Evolutionary conservation across 2,888 invertebrate species (phyloP).

Genomic region (Morpho achilles): DNA sequence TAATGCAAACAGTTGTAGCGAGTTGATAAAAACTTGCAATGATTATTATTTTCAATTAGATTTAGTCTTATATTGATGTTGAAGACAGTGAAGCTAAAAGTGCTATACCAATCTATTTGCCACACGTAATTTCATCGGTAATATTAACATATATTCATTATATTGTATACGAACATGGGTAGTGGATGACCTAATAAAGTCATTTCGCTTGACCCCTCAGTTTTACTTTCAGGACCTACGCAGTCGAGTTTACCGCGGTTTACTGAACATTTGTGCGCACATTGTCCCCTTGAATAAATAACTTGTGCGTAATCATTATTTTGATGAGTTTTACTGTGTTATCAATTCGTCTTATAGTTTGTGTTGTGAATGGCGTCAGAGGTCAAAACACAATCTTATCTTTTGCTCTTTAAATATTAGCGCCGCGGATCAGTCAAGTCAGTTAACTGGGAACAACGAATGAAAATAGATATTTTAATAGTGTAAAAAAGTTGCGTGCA

Average conservation of each 20-base stretch:
- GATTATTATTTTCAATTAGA: no score
- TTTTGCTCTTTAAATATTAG: slow-evolving; percentile 71
- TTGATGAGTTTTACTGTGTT: slow-evolving; percentile 56
- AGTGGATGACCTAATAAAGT: slow-evolving; percentile 53
- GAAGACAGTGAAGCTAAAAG: no score
- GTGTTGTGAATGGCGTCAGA: slow-evolving; percentile 65
- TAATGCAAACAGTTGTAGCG: no score
- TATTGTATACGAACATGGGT: slow-evolving; percentile 56
- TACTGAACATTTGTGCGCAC: slow-evolving; percentile 39
- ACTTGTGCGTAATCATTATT: slow-evolving; percentile 57
- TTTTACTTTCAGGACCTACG: slow-evolving; percentile 38
- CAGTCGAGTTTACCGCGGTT: slow-evolving; percentile 35
- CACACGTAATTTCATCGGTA: slow-evolving; percentile 20
- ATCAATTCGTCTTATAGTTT: slow-evolving; percentile 64
- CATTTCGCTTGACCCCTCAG: slow-evolving; percentile 54
- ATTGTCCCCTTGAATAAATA: slow-evolving; percentile 39
- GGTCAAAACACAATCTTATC: slow-evolving; percentile 73
- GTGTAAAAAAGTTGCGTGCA: slow-evolving; percentile 29
- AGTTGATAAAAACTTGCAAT: no score
- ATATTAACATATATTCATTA: slow-evolving; percentile 67
- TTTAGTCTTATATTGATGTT: no score
- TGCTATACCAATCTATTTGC: no score
- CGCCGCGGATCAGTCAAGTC: slow-evolving; percentile 67
- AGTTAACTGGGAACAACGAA: slow-evolving; percentile 63
- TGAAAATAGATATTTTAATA: slow-evolving; percentile 48